Evolutionary conservation across 2,888 invertebrate genomes (phyloP), one percentile per base, ranked within the genome.

Genomic region (Drosophila neotestacea): DNA sequence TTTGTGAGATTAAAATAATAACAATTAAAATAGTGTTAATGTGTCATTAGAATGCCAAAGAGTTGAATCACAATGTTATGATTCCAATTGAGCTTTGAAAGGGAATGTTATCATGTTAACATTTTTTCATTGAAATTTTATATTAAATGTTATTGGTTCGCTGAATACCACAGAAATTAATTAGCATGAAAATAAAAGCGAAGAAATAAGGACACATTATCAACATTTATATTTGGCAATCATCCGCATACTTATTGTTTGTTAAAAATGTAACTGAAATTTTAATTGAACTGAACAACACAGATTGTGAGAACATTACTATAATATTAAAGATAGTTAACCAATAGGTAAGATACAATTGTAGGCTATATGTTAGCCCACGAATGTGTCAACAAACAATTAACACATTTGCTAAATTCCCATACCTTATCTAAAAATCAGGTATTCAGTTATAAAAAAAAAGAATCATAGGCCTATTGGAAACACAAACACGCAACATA

Each of bases 381-480:
- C 3, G 22, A 22, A 22, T 22, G 22, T 22, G 22, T 22, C 22
- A 22, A 22, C 22, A 22, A 22, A 22, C 22, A 22, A 22, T 22
- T 22, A 22, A 22, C 22, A 22, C 22, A 22, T 22, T 22, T 22
- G 22, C 22, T 22, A 22, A 22, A 22, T 3, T 16, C 7, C n/a
- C 32, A 42, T 38, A 41, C 9, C 32, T 47, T 10, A 32, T 41
- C 34, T 32, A n/a, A 38, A 34, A 39, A 36, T 36, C 10, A n/a
- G 10, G 41, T 39, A 6, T 39, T 41, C 30, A 58, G 72, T 71
- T 71, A 72, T 58, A 72, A 52, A 72, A 66, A 58, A 7, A 7
- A n/a, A n/a, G n/a, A 32, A 32, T 13, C 27, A 32, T n/a, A 27
- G 39, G 47, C 36, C 30, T 30, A 32, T 27, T 38, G 13, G 11